Evolutionary conservation across 2,797 vertebrate species (phyloP).

Genomic region (Florisuga fusca): DNA sequence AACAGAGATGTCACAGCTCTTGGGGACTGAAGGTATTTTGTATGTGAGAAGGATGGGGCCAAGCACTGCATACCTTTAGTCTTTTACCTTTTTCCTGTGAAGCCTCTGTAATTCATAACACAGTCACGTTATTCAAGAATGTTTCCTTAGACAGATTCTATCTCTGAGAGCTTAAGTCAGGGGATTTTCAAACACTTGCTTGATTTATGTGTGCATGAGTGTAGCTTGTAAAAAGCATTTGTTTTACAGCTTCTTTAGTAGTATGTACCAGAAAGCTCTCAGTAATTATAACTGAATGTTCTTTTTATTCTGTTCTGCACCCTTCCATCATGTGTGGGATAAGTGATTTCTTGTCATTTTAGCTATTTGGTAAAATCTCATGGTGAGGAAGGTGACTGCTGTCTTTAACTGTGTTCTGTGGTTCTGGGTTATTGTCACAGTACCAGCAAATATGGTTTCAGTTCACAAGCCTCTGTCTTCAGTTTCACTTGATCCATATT

Average conservation of each 20-base stretch:
- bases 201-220: constrained; percentile 53
- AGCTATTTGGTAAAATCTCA: not conserved
- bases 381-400: not conserved
- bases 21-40: constrained; percentile 28
- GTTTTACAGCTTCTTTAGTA: constrained; percentile 43
- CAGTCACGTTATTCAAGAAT: constrained; percentile 56
- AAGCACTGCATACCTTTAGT: constrained; percentile 13
- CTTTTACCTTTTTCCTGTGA: constrained; percentile 6
- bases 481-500: not conserved
- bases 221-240: constrained; percentile 63
- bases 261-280: not conserved
- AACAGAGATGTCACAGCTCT: constrained; percentile 73
- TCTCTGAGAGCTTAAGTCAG: constrained; percentile 68
- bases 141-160: constrained; percentile 66
- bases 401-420: not conserved
- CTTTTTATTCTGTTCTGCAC: not conserved
- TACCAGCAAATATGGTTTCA: constrained; percentile 45
- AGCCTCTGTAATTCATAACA: constrained; percentile 60
- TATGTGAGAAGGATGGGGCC: constrained; percentile 41
- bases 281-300: constrained; percentile 3
- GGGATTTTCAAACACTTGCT: constrained; percentile 72
- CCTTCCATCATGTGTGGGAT: not conserved
- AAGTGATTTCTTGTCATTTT: not conserved
- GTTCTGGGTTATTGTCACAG: not conserved
- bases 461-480: constrained; percentile 14